A percentile compares a stretch with the other conserved stretches of the same genome.
These are phyloP conservation scores for Nineta flava DNA, from an alignment of 2,888 invertebrate genomes.

Conservation along the genomic window DNA sequence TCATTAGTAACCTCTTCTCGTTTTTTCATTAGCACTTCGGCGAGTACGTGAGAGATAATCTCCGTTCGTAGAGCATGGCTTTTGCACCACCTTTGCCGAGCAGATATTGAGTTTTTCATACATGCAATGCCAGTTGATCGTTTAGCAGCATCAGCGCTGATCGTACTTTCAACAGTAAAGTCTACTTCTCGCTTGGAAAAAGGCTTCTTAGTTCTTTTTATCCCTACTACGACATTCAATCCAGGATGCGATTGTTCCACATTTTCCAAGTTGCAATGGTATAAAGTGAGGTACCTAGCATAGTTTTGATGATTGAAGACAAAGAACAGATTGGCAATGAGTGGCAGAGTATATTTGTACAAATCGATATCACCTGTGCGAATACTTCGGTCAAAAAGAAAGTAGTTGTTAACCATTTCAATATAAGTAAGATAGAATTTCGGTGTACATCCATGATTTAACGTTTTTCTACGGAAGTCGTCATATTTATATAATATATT, in stretches of 20 bases:
- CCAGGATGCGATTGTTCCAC: conserved; percentile 15
- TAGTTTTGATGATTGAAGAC: conserved; percentile 18
- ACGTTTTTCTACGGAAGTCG: conserved; percentile 8
- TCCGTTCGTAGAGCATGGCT: conserved; percentile 13
- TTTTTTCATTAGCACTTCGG: conserved; percentile 10
- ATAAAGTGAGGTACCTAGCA: conserved; percentile 14
- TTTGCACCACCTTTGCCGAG: conserved; percentile 18
- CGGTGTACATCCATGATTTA: conserved; percentile 6
- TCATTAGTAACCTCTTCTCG: conserved; percentile 13
- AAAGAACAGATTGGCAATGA: conserved; percentile 14
- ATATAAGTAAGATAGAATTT: conserved; percentile 9
- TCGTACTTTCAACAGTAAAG: conserved; percentile 16
- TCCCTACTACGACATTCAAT: conserved; percentile 12
- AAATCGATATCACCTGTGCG: conserved; percentile 11
- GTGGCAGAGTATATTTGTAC: conserved; percentile 11
- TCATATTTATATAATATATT: conserved; percentile 10
- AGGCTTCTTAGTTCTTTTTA: conserved; percentile 14
- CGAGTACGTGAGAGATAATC: conserved; percentile 12
- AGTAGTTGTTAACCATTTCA: conserved; percentile 11
- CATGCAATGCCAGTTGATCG: conserved; percentile 13
- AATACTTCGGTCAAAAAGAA: conserved; percentile 10
- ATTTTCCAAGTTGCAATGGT: conserved; percentile 15
- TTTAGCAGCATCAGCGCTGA: conserved; percentile 17
- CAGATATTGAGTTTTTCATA: conserved; percentile 15
- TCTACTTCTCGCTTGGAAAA: conserved; percentile 16